Base-by-base conservation (phyloP, 1,140 invertebrate genomes). In the Euwallacea fornicatus region DNA sequence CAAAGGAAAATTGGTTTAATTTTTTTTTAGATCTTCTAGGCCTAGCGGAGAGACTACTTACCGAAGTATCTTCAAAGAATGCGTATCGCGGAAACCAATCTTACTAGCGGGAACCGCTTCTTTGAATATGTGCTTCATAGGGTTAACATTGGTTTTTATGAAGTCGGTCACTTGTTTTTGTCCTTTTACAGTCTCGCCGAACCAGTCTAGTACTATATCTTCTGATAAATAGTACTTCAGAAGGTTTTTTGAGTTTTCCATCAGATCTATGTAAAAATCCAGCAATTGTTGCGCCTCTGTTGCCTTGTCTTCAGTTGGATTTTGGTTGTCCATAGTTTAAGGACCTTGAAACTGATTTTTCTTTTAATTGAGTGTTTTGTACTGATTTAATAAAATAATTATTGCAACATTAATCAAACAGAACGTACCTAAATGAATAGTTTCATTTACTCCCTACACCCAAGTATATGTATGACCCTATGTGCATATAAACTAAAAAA, bases 131-230 rank as follows among this genome's bases (percentile, higher is more conserved):
- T 81, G 80, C 53, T 64, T 77, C 13, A 78, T 67, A 10, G 72
- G 71, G 21, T 66, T 54, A 9, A 77, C 53, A 13, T 77, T 72
- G 6, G 69, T 71, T 65, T 77, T 80, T 6, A 80, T 62, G 70
- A 79, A 80, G 8, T 65, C 42, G 0, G 59, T 58, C 8, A 83
- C 80, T 74, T 85, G 84, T 74, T 84, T 84, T 69, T 83, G 82
- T 0, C 81, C 83, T 78, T 82, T 86, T 2, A 87, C 80, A 42
- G 84, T 86, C 59, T 83, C 78, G 0, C 85, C 86, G 78, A 87
- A 88, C 84, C 85, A 87, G 76, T 87, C 83, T 2, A 87, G 76
- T 10, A 82, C 79, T 6, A 83, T 82, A 75, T 85, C 81, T 73
- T 86, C 84, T 16, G 85, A 80, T 64, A 87, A 73, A 77, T 86